A percentile compares a stretch with the other conserved stretches of the same genome.
These are phyloP conservation scores for Tetragnatha versicolor DNA, from an alignment of 1,140 invertebrate species.

Conservation along the genomic window DNA sequence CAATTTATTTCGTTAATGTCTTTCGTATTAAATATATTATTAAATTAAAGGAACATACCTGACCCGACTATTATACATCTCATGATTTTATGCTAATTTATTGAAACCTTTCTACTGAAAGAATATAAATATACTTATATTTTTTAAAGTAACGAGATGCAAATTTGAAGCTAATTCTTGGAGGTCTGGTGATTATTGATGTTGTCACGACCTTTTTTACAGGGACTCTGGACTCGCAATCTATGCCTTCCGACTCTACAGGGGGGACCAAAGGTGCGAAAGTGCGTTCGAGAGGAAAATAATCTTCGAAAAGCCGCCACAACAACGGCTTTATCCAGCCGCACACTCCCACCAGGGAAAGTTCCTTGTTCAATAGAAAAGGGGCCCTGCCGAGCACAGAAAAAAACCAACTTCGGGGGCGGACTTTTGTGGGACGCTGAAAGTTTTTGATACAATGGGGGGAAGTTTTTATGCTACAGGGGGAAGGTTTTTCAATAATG, in stretches of 20 bases:
- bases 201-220: too few relatives aligned
- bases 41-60: too few relatives aligned
- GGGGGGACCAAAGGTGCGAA: neutral
- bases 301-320: slow-evolving; percentile 12
- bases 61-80: too few relatives aligned
- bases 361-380: neutral
- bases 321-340: neutral
- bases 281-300: neutral
- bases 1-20: too few relatives aligned
- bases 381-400: neutral
- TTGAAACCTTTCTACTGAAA: too few relatives aligned
- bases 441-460: slow-evolving; percentile 12
- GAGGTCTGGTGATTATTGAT: too few relatives aligned
- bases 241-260: neutral
- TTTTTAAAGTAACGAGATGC: too few relatives aligned
- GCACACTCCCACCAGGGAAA: neutral
- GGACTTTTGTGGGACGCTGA: neutral
- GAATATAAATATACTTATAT: too few relatives aligned
- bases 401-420: neutral
- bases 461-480: neutral
- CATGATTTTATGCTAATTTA: too few relatives aligned
- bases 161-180: too few relatives aligned
- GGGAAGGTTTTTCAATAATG: neutral
- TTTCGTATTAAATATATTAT: too few relatives aligned
- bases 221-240: neutral